These are phyloP conservation scores for Pelobates cultripes DNA, from an alignment of 2,797 vertebrate species.

Conservation along the genomic window DNA sequence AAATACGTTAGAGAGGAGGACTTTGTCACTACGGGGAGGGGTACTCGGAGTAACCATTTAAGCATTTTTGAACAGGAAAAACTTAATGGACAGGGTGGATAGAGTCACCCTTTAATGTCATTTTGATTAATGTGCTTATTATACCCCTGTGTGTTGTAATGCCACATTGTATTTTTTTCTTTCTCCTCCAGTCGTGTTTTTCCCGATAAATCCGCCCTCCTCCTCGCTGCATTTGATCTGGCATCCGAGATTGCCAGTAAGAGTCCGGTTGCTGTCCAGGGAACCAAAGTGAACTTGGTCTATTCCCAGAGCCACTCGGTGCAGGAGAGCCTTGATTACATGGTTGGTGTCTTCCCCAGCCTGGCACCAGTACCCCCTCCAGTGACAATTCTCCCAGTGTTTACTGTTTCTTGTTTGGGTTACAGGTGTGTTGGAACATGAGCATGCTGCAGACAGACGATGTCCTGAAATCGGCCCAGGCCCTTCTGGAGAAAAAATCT, in stretches of 20 bases:
- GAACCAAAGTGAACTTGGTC: conserved; percentile 86
- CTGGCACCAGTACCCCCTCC: background rate
- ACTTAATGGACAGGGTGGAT: too few relatives aligned
- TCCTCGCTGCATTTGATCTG: conserved; percentile 77
- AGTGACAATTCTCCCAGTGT: background rate
- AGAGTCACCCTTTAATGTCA: too few relatives aligned
- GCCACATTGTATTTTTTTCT: background rate
- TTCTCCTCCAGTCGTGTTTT: conserved; percentile 80
- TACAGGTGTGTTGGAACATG: conserved; percentile 89
- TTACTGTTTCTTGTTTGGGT: conserved; percentile 7
- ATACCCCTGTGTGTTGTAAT: background rate
- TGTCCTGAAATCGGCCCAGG: conserved; percentile 80
- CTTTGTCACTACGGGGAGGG: too few relatives aligned
- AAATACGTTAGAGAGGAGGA: too few relatives aligned
- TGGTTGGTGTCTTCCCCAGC: conserved; percentile 69
- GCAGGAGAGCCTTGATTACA: conserved; percentile 75
- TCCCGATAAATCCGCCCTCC: conserved; percentile 77
- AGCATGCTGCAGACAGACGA: conserved; percentile 89
- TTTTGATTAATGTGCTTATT: too few relatives aligned
- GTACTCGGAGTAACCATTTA: too few relatives aligned
- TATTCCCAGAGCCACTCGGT: conserved; percentile 85
- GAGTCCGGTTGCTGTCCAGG: conserved; percentile 87
- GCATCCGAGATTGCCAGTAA: conserved; percentile 80
- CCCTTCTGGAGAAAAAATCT: conserved; percentile 81
- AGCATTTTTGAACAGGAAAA: too few relatives aligned